phyloP scores from a whole-genome alignment of 2,113 vertebrate genomes.

The Pseudonaja textilis region DNA sequence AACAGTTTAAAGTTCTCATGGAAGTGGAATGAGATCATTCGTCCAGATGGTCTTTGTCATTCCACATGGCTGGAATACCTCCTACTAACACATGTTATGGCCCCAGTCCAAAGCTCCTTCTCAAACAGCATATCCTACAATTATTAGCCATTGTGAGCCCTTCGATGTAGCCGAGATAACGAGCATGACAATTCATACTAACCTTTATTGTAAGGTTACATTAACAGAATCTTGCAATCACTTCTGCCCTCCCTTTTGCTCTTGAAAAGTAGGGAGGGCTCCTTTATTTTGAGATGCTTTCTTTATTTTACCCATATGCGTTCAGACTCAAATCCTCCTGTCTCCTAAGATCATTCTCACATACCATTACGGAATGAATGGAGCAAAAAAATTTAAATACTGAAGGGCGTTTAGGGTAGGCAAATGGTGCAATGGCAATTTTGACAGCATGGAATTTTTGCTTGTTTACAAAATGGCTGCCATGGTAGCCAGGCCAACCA shows the following conservation, averaged over 20 bases:
- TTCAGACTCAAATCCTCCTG: neutral
- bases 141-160: neutral
- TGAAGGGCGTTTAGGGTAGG: neutral
- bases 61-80: neutral
- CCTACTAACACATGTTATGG: neutral
- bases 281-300: neutral
- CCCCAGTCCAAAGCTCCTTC: neutral
- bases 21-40: slow-evolving; percentile 21
- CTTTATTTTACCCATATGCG: neutral
- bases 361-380: neutral
- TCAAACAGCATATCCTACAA: neutral
- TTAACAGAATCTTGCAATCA: neutral
- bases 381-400: neutral
- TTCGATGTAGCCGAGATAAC: neutral
- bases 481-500: neutral
- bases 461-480: neutral
- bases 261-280: neutral
- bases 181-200: neutral
- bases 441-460: neutral
- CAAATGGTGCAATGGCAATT: neutral
- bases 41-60: neutral
- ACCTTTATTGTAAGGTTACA: neutral
- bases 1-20: neutral
- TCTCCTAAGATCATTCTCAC: neutral
- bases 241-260: neutral